Conservation (phyloP, 2,113 vertebrate genomes). For the Reinhardtius hippoglossoides region DNA sequence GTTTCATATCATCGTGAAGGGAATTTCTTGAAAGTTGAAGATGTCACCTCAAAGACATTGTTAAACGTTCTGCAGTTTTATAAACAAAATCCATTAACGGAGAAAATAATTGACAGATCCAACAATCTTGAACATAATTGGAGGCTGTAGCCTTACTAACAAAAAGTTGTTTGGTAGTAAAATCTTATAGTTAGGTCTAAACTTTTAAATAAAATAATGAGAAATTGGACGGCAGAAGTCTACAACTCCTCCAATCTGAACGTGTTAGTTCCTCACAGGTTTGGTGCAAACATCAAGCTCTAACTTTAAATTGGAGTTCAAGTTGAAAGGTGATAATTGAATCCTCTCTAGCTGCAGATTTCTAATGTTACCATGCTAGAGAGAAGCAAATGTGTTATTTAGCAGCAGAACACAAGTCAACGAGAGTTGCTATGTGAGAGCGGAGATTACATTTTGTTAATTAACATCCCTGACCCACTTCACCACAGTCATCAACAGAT, state of each 20-base stretch:
- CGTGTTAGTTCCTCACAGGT: constrained; percentile 5
- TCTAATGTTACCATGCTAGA: constrained; percentile 19
- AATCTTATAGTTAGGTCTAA: not conserved
- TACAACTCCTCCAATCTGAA: constrained; percentile 21
- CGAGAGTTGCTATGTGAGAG: not conserved
- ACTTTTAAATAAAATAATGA: constrained; percentile 1
- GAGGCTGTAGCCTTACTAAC: not conserved
- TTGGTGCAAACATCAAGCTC: constrained; percentile 51
- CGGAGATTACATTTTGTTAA: too few relatives aligned
- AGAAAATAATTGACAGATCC: not conserved
- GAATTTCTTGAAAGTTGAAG: not conserved
- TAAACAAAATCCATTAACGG: not conserved
- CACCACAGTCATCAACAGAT: too few relatives aligned
- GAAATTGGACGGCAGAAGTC: not conserved
- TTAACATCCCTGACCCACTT: too few relatives aligned
- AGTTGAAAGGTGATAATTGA: constrained; percentile 45
- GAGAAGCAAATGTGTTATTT: constrained; percentile 21
- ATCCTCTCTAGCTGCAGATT: constrained; percentile 11
- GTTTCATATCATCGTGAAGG: not conserved
- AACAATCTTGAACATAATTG: not conserved
- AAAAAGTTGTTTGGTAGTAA: not conserved
- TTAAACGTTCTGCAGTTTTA: not conserved
- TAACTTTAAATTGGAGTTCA: constrained; percentile 27
- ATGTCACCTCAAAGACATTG: not conserved
- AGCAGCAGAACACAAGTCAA: constrained; percentile 14